Evolutionary conservation across 2,797 vertebrate species (phyloP).

Genomic region (Neoniphon sammara): DNA sequence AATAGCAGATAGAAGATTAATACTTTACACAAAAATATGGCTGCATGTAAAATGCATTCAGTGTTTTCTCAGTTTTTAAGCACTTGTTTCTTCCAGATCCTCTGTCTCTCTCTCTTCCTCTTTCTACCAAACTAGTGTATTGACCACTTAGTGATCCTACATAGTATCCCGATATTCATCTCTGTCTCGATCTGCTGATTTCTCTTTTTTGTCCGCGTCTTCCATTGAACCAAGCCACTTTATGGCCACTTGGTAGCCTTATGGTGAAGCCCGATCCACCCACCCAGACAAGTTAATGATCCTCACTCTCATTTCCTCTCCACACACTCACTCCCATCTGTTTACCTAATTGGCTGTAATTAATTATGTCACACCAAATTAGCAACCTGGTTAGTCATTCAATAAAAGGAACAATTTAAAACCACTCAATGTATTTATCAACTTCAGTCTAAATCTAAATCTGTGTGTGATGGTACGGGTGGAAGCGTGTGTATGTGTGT

Average conservation of each 20-base stretch:
- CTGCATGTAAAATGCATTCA: too few relatives aligned
- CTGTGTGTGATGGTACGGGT: constrained; percentile 31
- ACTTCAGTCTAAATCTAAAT: constrained; percentile 56
- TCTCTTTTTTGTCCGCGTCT: constrained; percentile 28
- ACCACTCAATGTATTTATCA: constrained; percentile 62
- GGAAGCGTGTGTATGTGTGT: background rate
- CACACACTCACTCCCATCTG: constrained; percentile 70
- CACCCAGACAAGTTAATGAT: constrained; percentile 73
- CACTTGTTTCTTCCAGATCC: too few relatives aligned
- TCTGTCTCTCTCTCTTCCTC: background rate
- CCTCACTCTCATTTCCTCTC: constrained; percentile 65
- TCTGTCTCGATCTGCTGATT: constrained; percentile 41
- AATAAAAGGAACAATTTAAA: constrained; percentile 71
- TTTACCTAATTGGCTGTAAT: constrained; percentile 80
- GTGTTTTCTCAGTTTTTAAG: too few relatives aligned
- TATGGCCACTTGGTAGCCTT: constrained; percentile 35
- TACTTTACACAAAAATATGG: too few relatives aligned
- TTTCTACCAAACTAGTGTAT: background rate
- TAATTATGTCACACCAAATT: constrained; percentile 80
- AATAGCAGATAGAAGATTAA: too few relatives aligned
- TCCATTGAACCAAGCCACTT: constrained; percentile 39
- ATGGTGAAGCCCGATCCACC: constrained; percentile 55
- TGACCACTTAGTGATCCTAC: constrained; percentile 39
- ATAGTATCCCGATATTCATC: constrained; percentile 45
- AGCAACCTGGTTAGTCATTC: constrained; percentile 76